Conservation (phyloP, 53 echinoderm and acorn worm genomes). For the Echinarachnius parma region DNA sequence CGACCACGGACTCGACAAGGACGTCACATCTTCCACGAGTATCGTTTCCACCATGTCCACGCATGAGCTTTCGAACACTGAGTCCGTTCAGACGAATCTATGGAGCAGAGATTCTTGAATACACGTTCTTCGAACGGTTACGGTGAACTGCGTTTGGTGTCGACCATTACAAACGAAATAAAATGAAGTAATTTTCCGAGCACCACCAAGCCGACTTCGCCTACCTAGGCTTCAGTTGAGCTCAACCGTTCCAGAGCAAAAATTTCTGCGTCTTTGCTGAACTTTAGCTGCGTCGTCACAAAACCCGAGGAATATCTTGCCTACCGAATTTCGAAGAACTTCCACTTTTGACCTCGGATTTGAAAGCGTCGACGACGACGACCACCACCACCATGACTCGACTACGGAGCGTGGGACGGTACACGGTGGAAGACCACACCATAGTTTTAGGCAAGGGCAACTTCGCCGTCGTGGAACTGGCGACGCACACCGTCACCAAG, state of each 20-base stretch:
- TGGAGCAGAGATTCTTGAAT: too few species aligned
- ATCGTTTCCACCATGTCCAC: too few species aligned
- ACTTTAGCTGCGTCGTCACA: background rate
- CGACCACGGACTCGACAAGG: too few species aligned
- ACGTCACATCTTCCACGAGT: too few species aligned
- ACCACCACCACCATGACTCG: conserved; percentile 44
- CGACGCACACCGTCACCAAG: conserved; percentile 78
- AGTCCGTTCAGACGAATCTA: too few species aligned
- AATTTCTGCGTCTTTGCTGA: background rate
- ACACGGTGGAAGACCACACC: conserved; percentile 76
- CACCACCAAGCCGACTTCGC: background rate
- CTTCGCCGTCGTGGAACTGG: conserved; percentile 95
- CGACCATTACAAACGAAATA: too few species aligned
- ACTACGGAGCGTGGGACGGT: conserved; percentile 75
- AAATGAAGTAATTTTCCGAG: too few species aligned
- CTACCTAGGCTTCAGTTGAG: background rate
- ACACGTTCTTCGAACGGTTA: too few species aligned
- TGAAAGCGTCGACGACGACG: background rate
- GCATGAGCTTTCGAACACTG: too few species aligned
- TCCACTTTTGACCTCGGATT: background rate
- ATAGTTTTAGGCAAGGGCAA: conserved; percentile 95
- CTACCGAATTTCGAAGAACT: too few species aligned
- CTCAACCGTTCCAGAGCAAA: background rate
- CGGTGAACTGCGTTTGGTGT: too few species aligned
- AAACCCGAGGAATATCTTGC: background rate